phyloP scores from a whole-genome alignment of 2,113 vertebrate species.

The Prietella phreatophila region DNA sequence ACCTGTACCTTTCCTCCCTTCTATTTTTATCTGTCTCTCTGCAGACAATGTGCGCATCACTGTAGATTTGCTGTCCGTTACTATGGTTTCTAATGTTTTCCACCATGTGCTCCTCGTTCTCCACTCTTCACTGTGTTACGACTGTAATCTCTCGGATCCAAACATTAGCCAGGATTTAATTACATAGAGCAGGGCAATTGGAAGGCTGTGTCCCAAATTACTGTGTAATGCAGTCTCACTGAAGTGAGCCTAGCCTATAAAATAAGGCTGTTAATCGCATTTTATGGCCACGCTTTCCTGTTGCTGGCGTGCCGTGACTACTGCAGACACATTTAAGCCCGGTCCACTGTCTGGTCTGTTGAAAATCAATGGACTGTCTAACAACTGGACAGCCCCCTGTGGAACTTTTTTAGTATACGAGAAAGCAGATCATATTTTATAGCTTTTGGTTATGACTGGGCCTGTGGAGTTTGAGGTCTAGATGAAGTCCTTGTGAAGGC shows the following conservation, averaged over 20 bases:
- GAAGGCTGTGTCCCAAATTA: slow-evolving; percentile 28
- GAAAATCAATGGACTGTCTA: slow-evolving; percentile 42
- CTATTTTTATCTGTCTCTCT: slow-evolving; percentile 10
- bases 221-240: slow-evolving; percentile 37
- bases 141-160: slow-evolving; percentile 3
- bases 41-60: slow-evolving; percentile 23
- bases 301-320: slow-evolving; percentile 31
- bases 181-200: slow-evolving; percentile 36
- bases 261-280: slow-evolving; percentile 49
- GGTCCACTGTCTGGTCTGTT: slow-evolving; percentile 39
- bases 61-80: slow-evolving; percentile 42
- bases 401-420: slow-evolving; percentile 18
- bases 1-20: slow-evolving; percentile 24
- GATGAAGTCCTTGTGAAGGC: slow-evolving; percentile 34
- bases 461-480: slow-evolving; percentile 7
- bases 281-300: slow-evolving; percentile 36
- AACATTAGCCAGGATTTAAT: slow-evolving; percentile 40
- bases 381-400: slow-evolving; percentile 13
- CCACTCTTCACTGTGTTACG: not conserved
- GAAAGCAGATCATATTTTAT: slow-evolving; percentile 32
- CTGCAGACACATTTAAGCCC: slow-evolving; percentile 18
- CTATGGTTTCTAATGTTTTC: slow-evolving; percentile 56
- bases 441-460: not conserved
- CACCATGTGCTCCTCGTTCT: slow-evolving; percentile 19
- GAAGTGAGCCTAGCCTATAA: slow-evolving; percentile 31